phyloP scores from a whole-genome alignment of 2,113 vertebrate species.

The Haemorhous mexicanus region DNA sequence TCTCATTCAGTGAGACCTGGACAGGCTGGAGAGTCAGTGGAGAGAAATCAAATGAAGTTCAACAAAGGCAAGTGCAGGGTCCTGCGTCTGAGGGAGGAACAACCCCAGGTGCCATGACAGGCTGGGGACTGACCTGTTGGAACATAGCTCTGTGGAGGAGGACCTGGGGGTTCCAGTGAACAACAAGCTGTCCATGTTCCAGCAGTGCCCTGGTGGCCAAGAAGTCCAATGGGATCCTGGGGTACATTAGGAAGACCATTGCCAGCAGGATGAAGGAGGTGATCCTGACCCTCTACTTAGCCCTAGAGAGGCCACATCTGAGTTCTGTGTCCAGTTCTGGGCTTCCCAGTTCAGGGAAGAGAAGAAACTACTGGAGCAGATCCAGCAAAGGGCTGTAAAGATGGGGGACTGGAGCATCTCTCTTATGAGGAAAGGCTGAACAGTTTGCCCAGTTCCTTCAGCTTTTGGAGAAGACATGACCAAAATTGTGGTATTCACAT shows the following conservation, averaged over 20 bases:
- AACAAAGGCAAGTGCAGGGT: not conserved
- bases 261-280: not conserved
- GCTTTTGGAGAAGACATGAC: not conserved
- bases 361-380: not conserved
- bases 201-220: not conserved
- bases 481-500: too few relatives aligned
- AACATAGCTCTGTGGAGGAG: not conserved
- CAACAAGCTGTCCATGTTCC: not conserved
- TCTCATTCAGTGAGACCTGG: not conserved
- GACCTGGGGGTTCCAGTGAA: accelerated
- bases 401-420: not conserved
- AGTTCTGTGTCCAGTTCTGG: not conserved
- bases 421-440: not conserved
- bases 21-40: not conserved
- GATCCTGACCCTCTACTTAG: not conserved
- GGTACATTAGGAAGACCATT: not conserved
- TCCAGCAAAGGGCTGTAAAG: not conserved
- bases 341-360: not conserved
- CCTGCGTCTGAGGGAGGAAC: not conserved
- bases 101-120: not conserved
- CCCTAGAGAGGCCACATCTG: not conserved
- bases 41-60: not conserved
- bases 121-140: not conserved
- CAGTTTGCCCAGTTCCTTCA: not conserved
- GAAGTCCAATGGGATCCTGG: not conserved